Evolutionary conservation across 2,888 invertebrate genomes (phyloP).

Genomic region (Rugalucina vietnamica): DNA sequence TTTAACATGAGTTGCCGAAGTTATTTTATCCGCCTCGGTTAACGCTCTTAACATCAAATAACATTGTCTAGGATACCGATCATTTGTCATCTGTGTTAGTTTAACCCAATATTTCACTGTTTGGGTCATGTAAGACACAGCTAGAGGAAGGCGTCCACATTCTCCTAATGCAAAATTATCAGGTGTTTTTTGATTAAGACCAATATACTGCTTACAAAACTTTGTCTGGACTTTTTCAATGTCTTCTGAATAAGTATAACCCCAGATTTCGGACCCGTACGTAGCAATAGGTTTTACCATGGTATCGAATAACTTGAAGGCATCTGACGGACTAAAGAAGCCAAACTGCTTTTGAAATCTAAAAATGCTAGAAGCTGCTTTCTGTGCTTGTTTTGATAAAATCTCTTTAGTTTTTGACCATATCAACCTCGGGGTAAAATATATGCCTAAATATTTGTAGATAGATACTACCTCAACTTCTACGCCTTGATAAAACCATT

Average conservation of each 20-base stretch:
- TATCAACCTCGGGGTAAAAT: conserved; percentile 16
- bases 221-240: conserved; percentile 31
- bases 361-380: neutral
- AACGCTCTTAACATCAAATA: conserved; percentile 22
- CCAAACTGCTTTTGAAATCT: conserved; percentile 2
- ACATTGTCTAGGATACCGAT: conserved; percentile 29
- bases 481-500: conserved; percentile 18
- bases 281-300: conserved; percentile 16
- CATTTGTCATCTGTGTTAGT: conserved; percentile 16
- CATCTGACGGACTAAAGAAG: neutral
- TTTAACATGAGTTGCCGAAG: conserved; percentile 21
- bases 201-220: conserved; percentile 21
- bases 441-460: conserved; percentile 37
- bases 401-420: neutral
- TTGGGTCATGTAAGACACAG: neutral
- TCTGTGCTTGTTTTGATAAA: neutral
- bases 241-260: neutral
- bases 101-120: conserved; percentile 33
- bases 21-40: conserved; percentile 11
- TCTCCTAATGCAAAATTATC: conserved; percentile 23
- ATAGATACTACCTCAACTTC: conserved; percentile 19
- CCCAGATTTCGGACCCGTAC: conserved; percentile 36
- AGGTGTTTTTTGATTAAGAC: conserved; percentile 15
- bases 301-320: conserved; percentile 24
- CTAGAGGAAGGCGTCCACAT: conserved; percentile 27